phyloP scores from a whole-genome alignment of 2,797 vertebrate genomes.

The Malurus leucopterus region DNA sequence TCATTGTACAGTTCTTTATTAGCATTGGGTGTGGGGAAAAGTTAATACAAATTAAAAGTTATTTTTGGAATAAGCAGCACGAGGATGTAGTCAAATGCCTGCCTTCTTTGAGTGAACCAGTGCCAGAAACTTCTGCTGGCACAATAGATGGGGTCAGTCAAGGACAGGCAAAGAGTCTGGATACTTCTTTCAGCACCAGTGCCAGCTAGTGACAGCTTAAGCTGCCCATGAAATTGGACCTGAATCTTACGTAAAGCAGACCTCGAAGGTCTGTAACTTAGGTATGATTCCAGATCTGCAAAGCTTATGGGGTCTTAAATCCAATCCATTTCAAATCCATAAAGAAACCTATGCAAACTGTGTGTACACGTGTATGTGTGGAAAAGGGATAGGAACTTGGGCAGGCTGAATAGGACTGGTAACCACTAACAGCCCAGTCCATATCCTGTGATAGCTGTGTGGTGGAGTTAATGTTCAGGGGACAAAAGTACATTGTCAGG shows the following conservation, averaged over 20 bases:
- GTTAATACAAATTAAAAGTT: not conserved
- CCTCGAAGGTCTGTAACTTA: not conserved
- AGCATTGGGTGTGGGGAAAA: accelerated
- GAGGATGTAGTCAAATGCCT: not conserved
- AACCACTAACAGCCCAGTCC: not conserved
- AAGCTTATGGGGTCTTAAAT: not conserved
- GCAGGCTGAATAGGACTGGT: not conserved
- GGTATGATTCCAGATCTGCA: not conserved
- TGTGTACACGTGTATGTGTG: not conserved
- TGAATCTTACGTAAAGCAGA: not conserved
- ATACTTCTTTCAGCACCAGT: not conserved
- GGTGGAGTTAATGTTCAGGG: not conserved
- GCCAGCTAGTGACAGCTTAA: not conserved
- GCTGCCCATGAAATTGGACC: not conserved
- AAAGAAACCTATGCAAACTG: not conserved
- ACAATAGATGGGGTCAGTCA: not conserved
- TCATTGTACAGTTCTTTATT: not conserved
- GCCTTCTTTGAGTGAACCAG: not conserved
- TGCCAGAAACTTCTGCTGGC: not conserved
- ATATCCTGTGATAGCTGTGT: not conserved
- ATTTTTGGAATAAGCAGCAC: not conserved
- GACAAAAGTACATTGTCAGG: not conserved
- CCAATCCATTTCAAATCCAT: not conserved
- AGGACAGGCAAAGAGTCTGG: not conserved
- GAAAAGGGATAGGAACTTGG: not conserved